These are phyloP conservation scores for Tapera naevia DNA, from an alignment of 2,797 vertebrate species.

Conservation along the genomic window DNA sequence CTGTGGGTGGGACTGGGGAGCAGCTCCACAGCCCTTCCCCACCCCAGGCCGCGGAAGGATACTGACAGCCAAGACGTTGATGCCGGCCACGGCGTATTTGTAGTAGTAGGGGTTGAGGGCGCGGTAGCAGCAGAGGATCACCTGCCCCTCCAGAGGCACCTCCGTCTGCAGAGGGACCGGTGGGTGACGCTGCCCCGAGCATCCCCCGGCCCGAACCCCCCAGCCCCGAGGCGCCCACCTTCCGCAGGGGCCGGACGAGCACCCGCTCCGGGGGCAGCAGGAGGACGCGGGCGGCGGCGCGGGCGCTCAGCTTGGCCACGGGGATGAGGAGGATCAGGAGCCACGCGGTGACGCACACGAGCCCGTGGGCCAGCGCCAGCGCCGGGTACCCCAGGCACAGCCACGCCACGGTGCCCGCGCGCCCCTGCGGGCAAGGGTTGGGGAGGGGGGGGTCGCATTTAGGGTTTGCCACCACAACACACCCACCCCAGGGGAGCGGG, in stretches of 20 bases:
- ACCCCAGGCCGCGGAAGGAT: slow-evolving; percentile 69
- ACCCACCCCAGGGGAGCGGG: accelerated
- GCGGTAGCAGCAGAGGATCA: slow-evolving; percentile 81
- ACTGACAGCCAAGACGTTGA: slow-evolving; percentile 86
- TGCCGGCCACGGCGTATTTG: slow-evolving; percentile 85
- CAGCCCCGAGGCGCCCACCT: slow-evolving; percentile 38
- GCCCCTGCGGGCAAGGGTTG: slow-evolving; percentile 47
- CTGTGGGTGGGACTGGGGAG: neutral
- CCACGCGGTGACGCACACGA: slow-evolving; percentile 82
- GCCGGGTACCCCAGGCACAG: slow-evolving; percentile 80
- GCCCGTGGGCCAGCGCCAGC: slow-evolving; percentile 76
- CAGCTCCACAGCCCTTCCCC: neutral
- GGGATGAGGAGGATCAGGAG: slow-evolving; percentile 84
- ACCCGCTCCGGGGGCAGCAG: slow-evolving; percentile 78
- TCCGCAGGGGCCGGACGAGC: slow-evolving; percentile 62
- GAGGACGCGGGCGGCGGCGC: slow-evolving; percentile 70
- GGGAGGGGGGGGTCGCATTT: accelerated
- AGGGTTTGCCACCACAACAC: neutral
- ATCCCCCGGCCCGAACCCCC: neutral
- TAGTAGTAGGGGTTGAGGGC: slow-evolving; percentile 88
- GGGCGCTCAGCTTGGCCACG: slow-evolving; percentile 81
- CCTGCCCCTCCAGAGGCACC: slow-evolving; percentile 67
- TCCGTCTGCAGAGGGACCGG: slow-evolving; percentile 42
- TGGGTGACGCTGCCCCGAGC: accelerated
- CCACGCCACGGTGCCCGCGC: slow-evolving; percentile 69